Conservation (phyloP, 2,888 invertebrate genomes). For the Cheilosia vulpina region DNA sequence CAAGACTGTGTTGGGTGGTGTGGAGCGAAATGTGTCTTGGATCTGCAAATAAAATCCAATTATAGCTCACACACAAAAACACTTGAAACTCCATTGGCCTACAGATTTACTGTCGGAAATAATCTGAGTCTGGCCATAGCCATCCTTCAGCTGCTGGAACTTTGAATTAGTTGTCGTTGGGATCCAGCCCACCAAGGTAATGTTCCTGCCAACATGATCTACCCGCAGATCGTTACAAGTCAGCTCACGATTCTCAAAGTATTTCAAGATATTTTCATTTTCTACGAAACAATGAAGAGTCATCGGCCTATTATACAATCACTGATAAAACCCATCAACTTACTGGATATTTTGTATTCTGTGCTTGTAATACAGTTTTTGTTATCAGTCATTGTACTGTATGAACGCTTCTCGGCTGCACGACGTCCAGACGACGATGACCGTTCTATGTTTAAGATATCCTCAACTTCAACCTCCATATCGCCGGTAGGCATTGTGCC, state of each 20-base stretch:
- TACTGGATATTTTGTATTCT: constrained; percentile 83
- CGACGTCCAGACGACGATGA: constrained; percentile 78
- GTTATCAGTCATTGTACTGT: constrained; percentile 81
- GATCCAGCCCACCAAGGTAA: constrained; percentile 83
- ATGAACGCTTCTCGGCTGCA: constrained; percentile 81
- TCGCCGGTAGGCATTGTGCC: constrained; percentile 83
- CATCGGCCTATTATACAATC: constrained; percentile 4
- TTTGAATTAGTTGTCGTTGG: constrained; percentile 81
- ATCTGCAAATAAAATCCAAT: constrained; percentile 75
- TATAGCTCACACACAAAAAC: neutral
- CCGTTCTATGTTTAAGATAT: constrained; percentile 80
- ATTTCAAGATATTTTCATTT: constrained; percentile 82
- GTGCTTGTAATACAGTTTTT: constrained; percentile 82
- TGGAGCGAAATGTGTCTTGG: constrained; percentile 79
- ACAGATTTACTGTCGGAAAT: constrained; percentile 82
- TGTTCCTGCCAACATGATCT: constrained; percentile 81
- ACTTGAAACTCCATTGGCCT: constrained; percentile 19
- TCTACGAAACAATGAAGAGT: constrained; percentile 74
- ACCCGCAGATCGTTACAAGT: constrained; percentile 83
- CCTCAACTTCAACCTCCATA: constrained; percentile 83
- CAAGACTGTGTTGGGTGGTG: constrained; percentile 80
- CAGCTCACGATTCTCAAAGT: constrained; percentile 83
- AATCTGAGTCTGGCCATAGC: constrained; percentile 83
- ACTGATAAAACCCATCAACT: constrained; percentile 64
- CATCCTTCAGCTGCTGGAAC: constrained; percentile 83